A percentile compares a stretch with the other conserved stretches of the same genome.
Evolutionary conservation across 2,888 invertebrate species (phyloP).

Genomic region (Dione juno): DNA sequence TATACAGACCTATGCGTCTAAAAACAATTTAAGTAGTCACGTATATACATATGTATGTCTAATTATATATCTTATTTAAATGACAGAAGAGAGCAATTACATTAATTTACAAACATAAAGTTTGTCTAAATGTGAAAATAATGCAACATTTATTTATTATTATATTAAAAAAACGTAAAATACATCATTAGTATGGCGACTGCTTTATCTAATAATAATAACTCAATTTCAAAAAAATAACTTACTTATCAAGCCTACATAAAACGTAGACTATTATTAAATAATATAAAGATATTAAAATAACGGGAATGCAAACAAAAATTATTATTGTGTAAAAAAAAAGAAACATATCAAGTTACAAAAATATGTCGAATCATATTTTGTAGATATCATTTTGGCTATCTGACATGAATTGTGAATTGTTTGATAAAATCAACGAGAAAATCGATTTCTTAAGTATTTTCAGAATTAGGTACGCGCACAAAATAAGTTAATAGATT

Average conservation of each 20-base stretch:
- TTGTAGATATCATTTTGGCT: not conserved
- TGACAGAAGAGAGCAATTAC: constrained; percentile 18
- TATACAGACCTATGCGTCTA: not conserved
- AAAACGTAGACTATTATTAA: constrained; percentile 77
- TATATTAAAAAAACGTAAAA: constrained; percentile 37
- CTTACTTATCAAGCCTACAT: constrained; percentile 75
- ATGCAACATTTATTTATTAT: constrained; percentile 19
- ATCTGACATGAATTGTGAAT: not conserved
- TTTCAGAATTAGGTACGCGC: too few relatives aligned
- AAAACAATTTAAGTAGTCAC: not conserved
- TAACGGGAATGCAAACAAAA: constrained; percentile 52
- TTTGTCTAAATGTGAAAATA: constrained; percentile 2
- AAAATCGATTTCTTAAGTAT: too few relatives aligned
- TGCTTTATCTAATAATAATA: constrained; percentile 41
- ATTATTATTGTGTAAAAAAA: not conserved
- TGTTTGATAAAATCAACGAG: too few relatives aligned
- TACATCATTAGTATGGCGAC: constrained; percentile 48
- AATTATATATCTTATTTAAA: not conserved
- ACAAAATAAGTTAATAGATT: too few relatives aligned
- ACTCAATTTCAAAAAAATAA: constrained; percentile 43
- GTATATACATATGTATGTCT: not conserved
- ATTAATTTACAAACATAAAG: constrained; percentile 5
- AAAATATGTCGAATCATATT: not conserved
- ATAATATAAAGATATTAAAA: constrained; percentile 63
- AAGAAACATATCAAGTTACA: constrained; percentile 5